These are phyloP conservation scores for Cotesia glomerata DNA, from an alignment of 1,140 invertebrate genomes.

Conservation along the genomic window DNA sequence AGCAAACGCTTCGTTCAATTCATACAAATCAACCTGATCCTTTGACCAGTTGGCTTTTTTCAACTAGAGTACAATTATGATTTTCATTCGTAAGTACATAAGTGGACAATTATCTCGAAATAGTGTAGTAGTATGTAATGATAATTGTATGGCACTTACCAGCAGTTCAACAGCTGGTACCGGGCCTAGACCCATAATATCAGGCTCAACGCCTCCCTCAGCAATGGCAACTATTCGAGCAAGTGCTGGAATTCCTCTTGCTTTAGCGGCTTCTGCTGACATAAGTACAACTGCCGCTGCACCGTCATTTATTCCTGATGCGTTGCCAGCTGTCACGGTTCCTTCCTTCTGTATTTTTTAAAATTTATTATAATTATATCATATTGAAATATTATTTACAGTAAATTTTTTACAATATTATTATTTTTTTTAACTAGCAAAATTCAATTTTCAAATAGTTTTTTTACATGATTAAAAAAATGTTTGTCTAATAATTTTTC, in stretches of 20 bases:
- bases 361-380: no score
- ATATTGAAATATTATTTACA: no score
- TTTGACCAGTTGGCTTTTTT: slow-evolving; percentile 79
- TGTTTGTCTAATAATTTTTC: no score
- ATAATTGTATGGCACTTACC: slow-evolving; percentile 60
- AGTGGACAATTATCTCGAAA: slow-evolving; percentile 1
- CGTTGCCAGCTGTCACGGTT: slow-evolving; percentile 81
- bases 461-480: no score
- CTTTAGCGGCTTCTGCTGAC: slow-evolving; percentile 65
- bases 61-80: slow-evolving; percentile 63
- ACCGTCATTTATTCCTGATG: slow-evolving; percentile 86
- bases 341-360: slow-evolving; percentile 58
- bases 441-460: no score
- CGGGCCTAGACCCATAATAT: slow-evolving; percentile 81
- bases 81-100: not conserved
- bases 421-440: no score
- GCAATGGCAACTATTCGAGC: slow-evolving; percentile 73
- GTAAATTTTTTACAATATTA: no score
- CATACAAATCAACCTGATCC: slow-evolving; percentile 86
- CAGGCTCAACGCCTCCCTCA: slow-evolving; percentile 74
- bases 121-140: not conserved
- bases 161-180: slow-evolving; percentile 71
- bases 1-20: slow-evolving; percentile 89
- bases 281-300: slow-evolving; percentile 81
- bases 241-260: slow-evolving; percentile 64